Evolutionary conservation across 1,140 invertebrate genomes (phyloP), one percentile per base, ranked within the genome.

Genomic region (Orchesella cincta): DNA sequence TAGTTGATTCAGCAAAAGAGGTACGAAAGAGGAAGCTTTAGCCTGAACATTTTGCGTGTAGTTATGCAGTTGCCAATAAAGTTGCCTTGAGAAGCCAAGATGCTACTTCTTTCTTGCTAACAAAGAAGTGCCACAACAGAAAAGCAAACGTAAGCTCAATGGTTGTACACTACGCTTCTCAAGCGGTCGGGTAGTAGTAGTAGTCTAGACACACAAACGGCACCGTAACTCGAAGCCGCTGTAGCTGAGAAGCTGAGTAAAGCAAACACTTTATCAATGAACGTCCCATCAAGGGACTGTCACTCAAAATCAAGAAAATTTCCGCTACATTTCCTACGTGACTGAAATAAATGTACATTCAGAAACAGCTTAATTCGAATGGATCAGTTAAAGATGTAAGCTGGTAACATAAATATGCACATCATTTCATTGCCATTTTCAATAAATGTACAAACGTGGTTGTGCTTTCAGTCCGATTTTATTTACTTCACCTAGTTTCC

Each of bases 231-330:
- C 39, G 20, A 20, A 46, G 39, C 39, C 8, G 39, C 23, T 67
- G 33, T 67, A 67, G 62, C 62, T 67, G 62, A 31, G n/a, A n/a
- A n/a, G n/a, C n/a, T n/a, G n/a, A n/a, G n/a, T n/a, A n/a, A n/a
- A n/a, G 26, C 62, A 67, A 67, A 67, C 62, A 67, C 62, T 67
- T 67, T 67, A 67, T 67, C 62, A 67, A 67, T 67, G 62, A 67
- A 67, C 33, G 62, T 67, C 62, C 62, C 62, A 29, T 67, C 62
- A 67, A 67, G 62, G 31, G 62, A 67, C 62, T 67, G 62, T 67
- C 62, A 67, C 62, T 67, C 62, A 67, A 67, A 67, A 67, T 67
- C 62, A 67, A 67, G 62, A 67, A 67, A 67, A 67, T 67, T 67
- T 67, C 62, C 62, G 62, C 62, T 67, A 67, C 62, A 67, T 67